Conservation (phyloP, 2,113 vertebrate species). For the Uria lomvia region DNA sequence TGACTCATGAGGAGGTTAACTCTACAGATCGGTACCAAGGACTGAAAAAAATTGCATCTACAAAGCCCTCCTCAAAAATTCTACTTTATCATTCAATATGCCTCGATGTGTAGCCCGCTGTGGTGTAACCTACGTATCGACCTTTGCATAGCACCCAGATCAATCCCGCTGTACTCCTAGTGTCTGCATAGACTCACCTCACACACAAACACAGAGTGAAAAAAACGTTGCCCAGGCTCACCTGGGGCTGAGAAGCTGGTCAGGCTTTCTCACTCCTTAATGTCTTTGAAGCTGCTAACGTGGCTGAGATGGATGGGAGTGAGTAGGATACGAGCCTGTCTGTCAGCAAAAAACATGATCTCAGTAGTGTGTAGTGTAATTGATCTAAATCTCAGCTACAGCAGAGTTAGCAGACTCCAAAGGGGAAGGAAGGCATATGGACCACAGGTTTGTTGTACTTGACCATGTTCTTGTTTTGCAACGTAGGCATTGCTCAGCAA, state of each 20-base stretch:
- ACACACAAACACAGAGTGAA: neutral
- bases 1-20: neutral
- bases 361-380: neutral
- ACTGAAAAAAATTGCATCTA: neutral
- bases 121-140: neutral
- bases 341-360: neutral
- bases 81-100: neutral
- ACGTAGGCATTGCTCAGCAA: neutral
- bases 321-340: neutral
- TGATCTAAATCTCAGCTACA: neutral
- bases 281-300: neutral
- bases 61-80: neutral
- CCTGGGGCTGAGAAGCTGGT: neutral
- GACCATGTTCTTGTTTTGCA: neutral
- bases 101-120: neutral
- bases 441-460: neutral
- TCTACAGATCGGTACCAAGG: neutral
- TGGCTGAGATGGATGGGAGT: neutral
- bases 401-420: neutral
- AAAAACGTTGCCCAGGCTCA: neutral
- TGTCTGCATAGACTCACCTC: neutral
- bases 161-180: neutral
- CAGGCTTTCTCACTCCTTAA: neutral
- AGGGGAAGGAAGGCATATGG: neutral
- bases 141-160: neutral